phyloP scores from a whole-genome alignment of 1,140 invertebrate species.

The Onthophagus taurus region DNA sequence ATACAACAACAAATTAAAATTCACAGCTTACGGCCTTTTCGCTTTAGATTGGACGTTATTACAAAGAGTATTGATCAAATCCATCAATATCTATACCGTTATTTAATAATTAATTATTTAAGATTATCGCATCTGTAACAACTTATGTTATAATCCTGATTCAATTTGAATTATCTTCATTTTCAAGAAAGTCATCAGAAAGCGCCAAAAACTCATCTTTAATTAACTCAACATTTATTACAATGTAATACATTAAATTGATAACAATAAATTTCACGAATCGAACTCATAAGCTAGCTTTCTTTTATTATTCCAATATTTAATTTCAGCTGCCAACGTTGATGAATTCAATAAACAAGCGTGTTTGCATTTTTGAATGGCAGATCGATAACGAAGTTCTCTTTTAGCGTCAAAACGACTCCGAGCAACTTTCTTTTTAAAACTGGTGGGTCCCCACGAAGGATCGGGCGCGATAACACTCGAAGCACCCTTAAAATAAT shows the following conservation, averaged over 20 bases:
- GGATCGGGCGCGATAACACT: constrained; percentile 4
- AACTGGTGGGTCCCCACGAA: neutral
- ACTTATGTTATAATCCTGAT: constrained; percentile 15
- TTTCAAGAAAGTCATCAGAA: too few species aligned
- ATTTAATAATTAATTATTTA: constrained; percentile 9
- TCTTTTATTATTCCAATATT: constrained; percentile 7
- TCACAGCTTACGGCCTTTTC: constrained; percentile 18
- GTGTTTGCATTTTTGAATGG: constrained; percentile 3
- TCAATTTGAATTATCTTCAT: constrained; percentile 15
- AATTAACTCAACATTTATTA: too few species aligned
- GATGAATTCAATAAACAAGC: neutral
- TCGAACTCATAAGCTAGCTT: too few species aligned
- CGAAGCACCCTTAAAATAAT: too few species aligned
- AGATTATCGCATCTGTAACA: constrained; percentile 16
- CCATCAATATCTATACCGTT: neutral
- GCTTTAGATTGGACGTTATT: constrained; percentile 17
- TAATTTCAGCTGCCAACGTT: neutral
- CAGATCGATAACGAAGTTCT: neutral
- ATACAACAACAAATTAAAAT: constrained; percentile 14
- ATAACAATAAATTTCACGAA: too few species aligned
- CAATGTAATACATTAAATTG: too few species aligned
- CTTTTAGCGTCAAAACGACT: constrained; percentile 2
- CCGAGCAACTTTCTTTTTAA: neutral
- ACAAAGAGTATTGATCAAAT: constrained; percentile 12
- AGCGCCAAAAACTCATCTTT: too few species aligned